Base-by-base conservation (phyloP, 1,140 invertebrate genomes). In the Acarapis woodi region DNA sequence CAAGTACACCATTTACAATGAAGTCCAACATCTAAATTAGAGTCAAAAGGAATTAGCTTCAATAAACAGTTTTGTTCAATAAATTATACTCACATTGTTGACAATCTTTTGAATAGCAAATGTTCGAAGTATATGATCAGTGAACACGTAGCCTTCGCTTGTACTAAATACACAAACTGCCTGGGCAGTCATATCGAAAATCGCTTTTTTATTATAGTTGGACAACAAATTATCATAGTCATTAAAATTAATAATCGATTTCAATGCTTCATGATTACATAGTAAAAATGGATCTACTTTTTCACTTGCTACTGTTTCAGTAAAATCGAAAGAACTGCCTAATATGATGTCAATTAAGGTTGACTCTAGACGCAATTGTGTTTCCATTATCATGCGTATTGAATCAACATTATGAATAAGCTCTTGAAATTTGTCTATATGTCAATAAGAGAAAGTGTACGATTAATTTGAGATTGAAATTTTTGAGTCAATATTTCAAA, bases 1-100 rank as follows among this genome's bases (percentile, higher is more conserved):
- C 33, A 2, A 46, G 21, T 29, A 46, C 28, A 23, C 42, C 44
- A 39, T 46, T 37, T 2, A 36, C 24, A 4, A 43, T 40, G 8
- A 47, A 19, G 0, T 41, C 25, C 5, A 41, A 40, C 29, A 47
- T 40, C 45, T 47, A 26, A 0, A 25, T 8, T 10, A 38, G 19
- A 15, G 32, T 18, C 10, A 16, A n/a, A 20, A 8, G 23, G 24
- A 8, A 41, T 16, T 41, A 40, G 26, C 6, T 26, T 26, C 6
- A 10, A 18, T 4, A 38, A 8, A 36, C 14, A 39, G 20, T 32
- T 20, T 15, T 8, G 5, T 38, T 9, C 8, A 6, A 6, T 28
- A 12, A 14, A 18, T 9, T n/a, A 19, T n/a, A 21, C 35, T 34
- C 23, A 42, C 39, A 41, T 43, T 43, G 9, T 21, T 23, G 3